A percentile compares a stretch with the other conserved stretches of the same genome.
These are phyloP conservation scores for Terrapene triunguis DNA, from an alignment of 2,113 vertebrate species.

Conservation along the genomic window DNA sequence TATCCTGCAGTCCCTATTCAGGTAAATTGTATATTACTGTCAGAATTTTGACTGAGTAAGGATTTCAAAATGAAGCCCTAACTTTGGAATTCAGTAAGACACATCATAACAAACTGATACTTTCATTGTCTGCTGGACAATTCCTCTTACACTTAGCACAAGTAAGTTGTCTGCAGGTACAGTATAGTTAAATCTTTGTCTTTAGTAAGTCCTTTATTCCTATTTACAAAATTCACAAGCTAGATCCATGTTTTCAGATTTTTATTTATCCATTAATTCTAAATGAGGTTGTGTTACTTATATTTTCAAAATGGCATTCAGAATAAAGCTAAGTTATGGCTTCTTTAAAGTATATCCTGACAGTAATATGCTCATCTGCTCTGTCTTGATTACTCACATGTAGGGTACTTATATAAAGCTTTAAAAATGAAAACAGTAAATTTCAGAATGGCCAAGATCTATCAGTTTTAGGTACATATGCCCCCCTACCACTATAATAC, in stretches of 20 bases:
- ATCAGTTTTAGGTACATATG: not conserved
- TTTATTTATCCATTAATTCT: not conserved
- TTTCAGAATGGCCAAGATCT: too few relatives aligned
- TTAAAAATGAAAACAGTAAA: too few relatives aligned
- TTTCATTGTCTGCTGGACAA: slow-evolving; percentile 1
- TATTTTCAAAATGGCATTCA: not conserved
- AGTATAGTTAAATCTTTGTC: not conserved
- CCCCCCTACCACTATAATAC: not conserved
- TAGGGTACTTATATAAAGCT: too few relatives aligned
- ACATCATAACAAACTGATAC: slow-evolving; percentile 16
- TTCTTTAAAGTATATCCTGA: not conserved
- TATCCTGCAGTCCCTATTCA: not conserved
- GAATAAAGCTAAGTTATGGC: not conserved
- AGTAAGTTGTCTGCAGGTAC: not conserved
- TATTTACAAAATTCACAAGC: not conserved
- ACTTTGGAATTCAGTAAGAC: not conserved
- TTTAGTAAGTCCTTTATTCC: too few relatives aligned
- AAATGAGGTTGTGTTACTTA: not conserved
- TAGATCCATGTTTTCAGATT: not conserved
- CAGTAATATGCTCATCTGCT: not conserved
- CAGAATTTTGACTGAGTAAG: not conserved
- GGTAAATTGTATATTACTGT: not conserved
- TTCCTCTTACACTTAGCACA: not conserved
- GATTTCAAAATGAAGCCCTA: not conserved
- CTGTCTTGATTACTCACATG: not conserved